Conservation (phyloP, 2,888 invertebrate genomes). For the Salpingus planirostris region DNA sequence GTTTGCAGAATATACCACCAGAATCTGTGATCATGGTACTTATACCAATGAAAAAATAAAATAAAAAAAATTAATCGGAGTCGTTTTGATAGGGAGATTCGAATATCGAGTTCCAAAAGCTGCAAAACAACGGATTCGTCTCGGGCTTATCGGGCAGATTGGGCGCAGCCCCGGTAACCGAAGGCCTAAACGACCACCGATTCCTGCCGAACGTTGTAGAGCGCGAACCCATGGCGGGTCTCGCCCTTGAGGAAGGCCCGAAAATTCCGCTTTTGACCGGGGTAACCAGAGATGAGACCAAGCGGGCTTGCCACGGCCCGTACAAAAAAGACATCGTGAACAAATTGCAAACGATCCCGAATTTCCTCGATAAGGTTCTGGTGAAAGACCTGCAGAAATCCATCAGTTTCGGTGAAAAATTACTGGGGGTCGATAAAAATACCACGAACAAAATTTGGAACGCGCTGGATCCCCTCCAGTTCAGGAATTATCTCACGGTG, state of each 20-base stretch:
- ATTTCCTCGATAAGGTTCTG: constrained; percentile 39
- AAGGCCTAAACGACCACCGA: constrained; percentile 56
- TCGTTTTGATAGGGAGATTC: constrained; percentile 49
- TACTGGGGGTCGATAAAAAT: constrained; percentile 1
- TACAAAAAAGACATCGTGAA: constrained; percentile 36
- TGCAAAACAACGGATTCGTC: constrained; percentile 52
- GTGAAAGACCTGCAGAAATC: constrained; percentile 36
- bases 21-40: constrained; percentile 41
- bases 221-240: constrained; percentile 52
- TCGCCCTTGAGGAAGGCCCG: constrained; percentile 47
- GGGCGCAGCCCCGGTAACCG: constrained; percentile 60
- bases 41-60: no score
- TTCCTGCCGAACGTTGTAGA: constrained; percentile 58
- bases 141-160: constrained; percentile 53
- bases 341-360: constrained; percentile 37
- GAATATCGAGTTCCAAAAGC: constrained; percentile 47
- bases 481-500: constrained; percentile 34
- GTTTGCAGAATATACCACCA: constrained; percentile 48
- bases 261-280: constrained; percentile 63
- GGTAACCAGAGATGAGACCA: constrained; percentile 64
- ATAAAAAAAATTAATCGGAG: not conserved
- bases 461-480: constrained; percentile 27
- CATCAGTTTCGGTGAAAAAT: constrained; percentile 2
- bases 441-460: constrained; percentile 4
- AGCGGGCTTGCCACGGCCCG: constrained; percentile 41